Evolutionary conservation across 1,140 invertebrate species (phyloP), one percentile per base, ranked within the genome.

Genomic region (Daktulosphaira vitifoliae): DNA sequence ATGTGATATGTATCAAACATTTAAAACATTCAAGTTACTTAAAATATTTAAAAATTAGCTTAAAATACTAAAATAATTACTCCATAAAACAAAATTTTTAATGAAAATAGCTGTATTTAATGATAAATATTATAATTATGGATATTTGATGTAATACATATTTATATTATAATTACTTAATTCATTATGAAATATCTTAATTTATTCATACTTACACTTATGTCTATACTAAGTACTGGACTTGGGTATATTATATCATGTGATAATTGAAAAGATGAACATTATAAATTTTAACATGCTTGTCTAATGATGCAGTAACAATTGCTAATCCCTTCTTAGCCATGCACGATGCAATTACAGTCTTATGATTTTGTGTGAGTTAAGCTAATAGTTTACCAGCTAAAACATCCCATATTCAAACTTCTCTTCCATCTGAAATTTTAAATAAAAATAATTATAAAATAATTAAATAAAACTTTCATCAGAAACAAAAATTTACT

Each of bases 281-380:
- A 74, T 97, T 89, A 76, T 95, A 96, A 69, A 98, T 84, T 79
- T 97, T 97, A 0, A 98, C 86, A 78, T 96, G 91, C 69, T 89
- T 82, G 73, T 98, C 96, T 46, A 98, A 77, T 2, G 91, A 93
- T 6, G 85, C 91, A 8, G 93, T 96, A 68, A 98, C 72, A 38
- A 98, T 77, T 70, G 89, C 81, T 65, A 82, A 85, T 23, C 86
- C 86, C 72, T 91, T 84, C 22, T 84, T 88, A 20, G 87, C 86
- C 64, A 94, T 78, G 69, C 81, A 77, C 20, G 96, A 71, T 69
- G 85, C 86, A 2, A 92, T 96, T 2, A 98, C 84, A 2, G 93
- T 95, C 80, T 98, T 98, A 73, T 97, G 92, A 75, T 98, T 87
- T 72, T 90, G 84, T 44, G 84, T 83, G 70, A 93, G 80, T 74